Percentiles rank a stretch among this genome's conserved stretches.
Evolutionary conservation across 2,797 vertebrate genomes (phyloP).

Genomic region (Arctocebus calabarensis): DNA sequence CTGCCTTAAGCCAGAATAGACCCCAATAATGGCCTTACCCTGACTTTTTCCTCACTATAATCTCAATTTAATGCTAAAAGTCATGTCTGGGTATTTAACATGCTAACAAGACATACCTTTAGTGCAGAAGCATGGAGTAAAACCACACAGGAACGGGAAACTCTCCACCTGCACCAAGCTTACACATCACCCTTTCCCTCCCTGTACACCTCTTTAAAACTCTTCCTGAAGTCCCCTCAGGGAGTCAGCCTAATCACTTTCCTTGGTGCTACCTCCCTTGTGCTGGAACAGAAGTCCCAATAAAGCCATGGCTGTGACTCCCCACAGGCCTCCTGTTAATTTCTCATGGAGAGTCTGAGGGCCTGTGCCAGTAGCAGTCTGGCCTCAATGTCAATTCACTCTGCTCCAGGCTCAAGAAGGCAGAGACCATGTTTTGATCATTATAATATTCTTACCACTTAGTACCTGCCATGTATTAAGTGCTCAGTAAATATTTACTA

Average conservation of each 20-base stretch:
- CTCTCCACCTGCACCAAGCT: not conserved
- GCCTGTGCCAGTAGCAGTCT: not conserved
- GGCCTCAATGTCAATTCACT: not conserved
- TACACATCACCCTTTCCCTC: not conserved
- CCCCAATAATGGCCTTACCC: not conserved
- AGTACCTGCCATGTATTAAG: not conserved
- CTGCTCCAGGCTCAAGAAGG: not conserved
- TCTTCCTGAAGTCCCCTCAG: not conserved
- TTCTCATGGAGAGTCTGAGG: not conserved
- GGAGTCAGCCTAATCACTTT: not conserved
- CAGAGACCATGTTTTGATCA: conserved; percentile 37
- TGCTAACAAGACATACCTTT: not conserved
- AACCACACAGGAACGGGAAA: not conserved
- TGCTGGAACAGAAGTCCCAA: not conserved
- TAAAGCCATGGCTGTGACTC: not conserved
- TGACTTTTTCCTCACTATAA: not conserved
- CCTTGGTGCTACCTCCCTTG: not conserved
- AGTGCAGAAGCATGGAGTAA: no score
- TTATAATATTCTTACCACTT: not conserved
- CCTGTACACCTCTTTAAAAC: not conserved
- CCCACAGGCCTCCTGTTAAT: not conserved
- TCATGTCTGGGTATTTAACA: not conserved
- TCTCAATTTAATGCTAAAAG: not conserved
- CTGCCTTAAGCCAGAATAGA: not conserved
- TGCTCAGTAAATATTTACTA: conserved; percentile 30